Conservation (phyloP, 35 echinoderm and acorn worm genomes). For the Diadema setosum region DNA sequence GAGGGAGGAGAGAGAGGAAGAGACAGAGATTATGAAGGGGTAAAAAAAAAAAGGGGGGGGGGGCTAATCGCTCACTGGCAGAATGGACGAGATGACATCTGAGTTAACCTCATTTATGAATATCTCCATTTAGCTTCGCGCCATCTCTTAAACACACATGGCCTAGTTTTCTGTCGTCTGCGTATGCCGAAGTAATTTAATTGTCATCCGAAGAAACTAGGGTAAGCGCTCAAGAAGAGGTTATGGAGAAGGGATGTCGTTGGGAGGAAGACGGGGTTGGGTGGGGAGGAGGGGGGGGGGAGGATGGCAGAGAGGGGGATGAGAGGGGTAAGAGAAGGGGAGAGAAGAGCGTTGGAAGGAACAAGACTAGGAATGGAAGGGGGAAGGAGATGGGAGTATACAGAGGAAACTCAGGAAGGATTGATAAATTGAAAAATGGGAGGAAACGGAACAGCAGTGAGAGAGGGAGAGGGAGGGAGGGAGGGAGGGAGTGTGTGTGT, state of each 20-base stretch:
- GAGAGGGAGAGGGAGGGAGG: not conserved
- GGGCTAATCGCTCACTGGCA: not conserved
- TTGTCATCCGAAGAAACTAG: constrained; percentile 26
- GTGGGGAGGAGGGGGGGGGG: not conserved
- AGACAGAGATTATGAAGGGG: not conserved
- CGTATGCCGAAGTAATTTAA: constrained; percentile 20
- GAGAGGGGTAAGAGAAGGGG: not conserved
- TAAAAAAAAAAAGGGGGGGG: not conserved
- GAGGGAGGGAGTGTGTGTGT: not conserved
- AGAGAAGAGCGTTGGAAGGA: not conserved
- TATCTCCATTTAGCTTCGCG: constrained; percentile 4
- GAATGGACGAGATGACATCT: not conserved
- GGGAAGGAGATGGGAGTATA: not conserved
- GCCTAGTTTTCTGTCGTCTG: not conserved
- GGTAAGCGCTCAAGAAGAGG: constrained; percentile 15
- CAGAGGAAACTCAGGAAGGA: too few species aligned
- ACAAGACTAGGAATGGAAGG: not conserved
- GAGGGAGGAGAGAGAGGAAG: not conserved
- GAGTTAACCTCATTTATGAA: constrained; percentile 17
- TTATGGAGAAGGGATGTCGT: not conserved
- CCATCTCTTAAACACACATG: constrained; percentile 23
- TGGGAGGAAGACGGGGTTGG: not conserved
- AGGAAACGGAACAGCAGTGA: not conserved
- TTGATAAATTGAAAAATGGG: not conserved
- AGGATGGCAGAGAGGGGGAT: not conserved